Evolutionary conservation across 1,140 invertebrate genomes (phyloP).

Genomic region (Sitobion miscanthi): DNA sequence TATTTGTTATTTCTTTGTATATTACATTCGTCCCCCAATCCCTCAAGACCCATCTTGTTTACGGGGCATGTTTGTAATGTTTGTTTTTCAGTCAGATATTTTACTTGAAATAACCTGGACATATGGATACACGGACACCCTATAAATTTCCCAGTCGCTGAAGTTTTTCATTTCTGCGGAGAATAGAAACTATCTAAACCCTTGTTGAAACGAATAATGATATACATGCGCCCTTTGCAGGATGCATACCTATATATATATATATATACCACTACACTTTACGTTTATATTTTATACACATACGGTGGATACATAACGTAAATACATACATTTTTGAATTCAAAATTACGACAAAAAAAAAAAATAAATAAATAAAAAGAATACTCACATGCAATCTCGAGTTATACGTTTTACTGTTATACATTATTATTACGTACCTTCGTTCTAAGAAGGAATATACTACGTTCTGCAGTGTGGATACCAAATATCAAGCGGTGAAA

Average conservation of each 20-base stretch:
- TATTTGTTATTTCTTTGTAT: not conserved
- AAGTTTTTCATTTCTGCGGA: conserved; percentile 9
- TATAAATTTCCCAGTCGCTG: not conserved
- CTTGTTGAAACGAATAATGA: conserved; percentile 27
- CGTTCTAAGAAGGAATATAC: not conserved
- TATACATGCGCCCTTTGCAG: not conserved
- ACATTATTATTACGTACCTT: not conserved
- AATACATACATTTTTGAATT: not conserved
- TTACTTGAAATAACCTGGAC: conserved; percentile 25
- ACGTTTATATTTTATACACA: not conserved
- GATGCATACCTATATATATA: too few species aligned
- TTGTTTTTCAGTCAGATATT: conserved; percentile 16
- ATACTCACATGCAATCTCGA: not conserved
- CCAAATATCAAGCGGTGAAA: not conserved
- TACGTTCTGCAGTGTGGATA: not conserved
- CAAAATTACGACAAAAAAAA: not conserved
- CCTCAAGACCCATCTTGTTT: not conserved
- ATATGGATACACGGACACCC: conserved; percentile 20
- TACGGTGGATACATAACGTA: not conserved
- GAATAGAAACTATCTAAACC: conserved; percentile 20
- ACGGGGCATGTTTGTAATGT: not conserved
- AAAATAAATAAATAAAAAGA: not conserved
- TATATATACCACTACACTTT: not conserved
- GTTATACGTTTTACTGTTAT: not conserved
- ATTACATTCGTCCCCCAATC: not conserved